These are phyloP conservation scores for Polyergus mexicanus DNA, from an alignment of 1,140 invertebrate genomes.

Conservation along the genomic window DNA sequence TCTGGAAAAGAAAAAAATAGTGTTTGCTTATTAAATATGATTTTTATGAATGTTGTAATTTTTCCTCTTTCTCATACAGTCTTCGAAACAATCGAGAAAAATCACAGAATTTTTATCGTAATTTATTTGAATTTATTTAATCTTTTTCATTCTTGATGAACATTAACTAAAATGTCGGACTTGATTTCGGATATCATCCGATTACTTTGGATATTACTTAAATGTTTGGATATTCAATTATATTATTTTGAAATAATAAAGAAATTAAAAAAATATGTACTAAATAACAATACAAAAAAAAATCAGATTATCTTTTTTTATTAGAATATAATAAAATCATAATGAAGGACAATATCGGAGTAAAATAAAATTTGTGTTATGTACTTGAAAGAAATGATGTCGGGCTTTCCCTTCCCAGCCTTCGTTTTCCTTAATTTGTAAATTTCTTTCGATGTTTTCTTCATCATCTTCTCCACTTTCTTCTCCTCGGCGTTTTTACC, in stretches of 20 bases:
- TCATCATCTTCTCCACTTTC: constrained; percentile 93
- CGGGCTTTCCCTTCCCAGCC: constrained; percentile 95
- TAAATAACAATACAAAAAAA: no score
- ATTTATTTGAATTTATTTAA: neutral
- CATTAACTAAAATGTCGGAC: neutral
- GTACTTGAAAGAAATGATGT: constrained; percentile 97
- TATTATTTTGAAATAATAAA: neutral
- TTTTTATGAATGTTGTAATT: neutral
- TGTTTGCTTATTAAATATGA: neutral
- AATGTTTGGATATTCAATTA: neutral
- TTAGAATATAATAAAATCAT: no score
- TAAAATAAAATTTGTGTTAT: constrained; percentile 79
- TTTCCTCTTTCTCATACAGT: neutral
- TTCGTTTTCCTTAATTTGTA: constrained; percentile 95
- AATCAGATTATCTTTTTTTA: no score
- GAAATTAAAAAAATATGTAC: neutral
- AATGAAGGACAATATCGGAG: neutral
- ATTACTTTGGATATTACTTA: neutral
- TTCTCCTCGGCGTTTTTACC: constrained; percentile 91
- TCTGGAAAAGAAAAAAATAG: constrained; percentile 87
- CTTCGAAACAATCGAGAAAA: neutral
- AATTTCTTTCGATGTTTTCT: constrained; percentile 95
- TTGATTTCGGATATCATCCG: neutral
- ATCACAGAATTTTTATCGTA: neutral
- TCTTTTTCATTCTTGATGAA: neutral